A percentile compares a stretch with the other conserved stretches of the same genome.
These are phyloP conservation scores for Pseudochirops cupreus DNA, from an alignment of 2,797 vertebrate genomes.

Conservation along the genomic window DNA sequence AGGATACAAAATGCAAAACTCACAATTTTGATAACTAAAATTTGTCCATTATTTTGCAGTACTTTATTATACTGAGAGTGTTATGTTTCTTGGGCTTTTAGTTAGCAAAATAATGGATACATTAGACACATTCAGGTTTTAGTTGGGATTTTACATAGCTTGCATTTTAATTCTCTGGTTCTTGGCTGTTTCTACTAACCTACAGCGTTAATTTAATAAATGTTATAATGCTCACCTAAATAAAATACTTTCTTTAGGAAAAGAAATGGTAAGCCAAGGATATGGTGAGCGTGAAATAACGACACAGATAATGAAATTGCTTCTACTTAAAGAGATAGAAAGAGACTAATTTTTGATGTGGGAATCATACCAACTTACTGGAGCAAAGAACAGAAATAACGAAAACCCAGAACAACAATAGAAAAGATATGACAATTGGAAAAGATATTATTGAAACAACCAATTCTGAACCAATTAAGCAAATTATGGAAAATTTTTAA, in stretches of 20 bases:
- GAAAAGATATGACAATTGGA: background rate
- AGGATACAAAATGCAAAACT: slow-evolving; percentile 90
- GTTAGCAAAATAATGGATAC: slow-evolving; percentile 90
- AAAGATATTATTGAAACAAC: background rate
- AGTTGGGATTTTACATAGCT: slow-evolving; percentile 92
- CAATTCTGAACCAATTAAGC: background rate
- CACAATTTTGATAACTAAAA: slow-evolving; percentile 91
- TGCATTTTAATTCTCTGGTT: slow-evolving; percentile 92
- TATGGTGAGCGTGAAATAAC: background rate
- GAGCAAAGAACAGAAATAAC: background rate
- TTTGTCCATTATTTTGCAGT: slow-evolving; percentile 92
- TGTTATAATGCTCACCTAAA: slow-evolving; percentile 91
- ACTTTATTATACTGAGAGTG: slow-evolving; percentile 90
- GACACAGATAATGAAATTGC: background rate
- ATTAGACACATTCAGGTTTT: slow-evolving; percentile 90
- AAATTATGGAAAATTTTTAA: background rate
- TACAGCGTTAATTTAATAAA: slow-evolving; percentile 95
- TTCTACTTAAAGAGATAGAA: background rate
- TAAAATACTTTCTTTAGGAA: too few species aligned
- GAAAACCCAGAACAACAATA: background rate
- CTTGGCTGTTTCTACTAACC: slow-evolving; percentile 93
- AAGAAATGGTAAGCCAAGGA: background rate
- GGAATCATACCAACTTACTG: background rate
- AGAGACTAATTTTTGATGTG: background rate
- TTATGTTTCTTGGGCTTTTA: slow-evolving; percentile 91